These are phyloP conservation scores for Allolobophora icterica DNA, from an alignment of 2,888 invertebrate species.

Conservation along the genomic window DNA sequence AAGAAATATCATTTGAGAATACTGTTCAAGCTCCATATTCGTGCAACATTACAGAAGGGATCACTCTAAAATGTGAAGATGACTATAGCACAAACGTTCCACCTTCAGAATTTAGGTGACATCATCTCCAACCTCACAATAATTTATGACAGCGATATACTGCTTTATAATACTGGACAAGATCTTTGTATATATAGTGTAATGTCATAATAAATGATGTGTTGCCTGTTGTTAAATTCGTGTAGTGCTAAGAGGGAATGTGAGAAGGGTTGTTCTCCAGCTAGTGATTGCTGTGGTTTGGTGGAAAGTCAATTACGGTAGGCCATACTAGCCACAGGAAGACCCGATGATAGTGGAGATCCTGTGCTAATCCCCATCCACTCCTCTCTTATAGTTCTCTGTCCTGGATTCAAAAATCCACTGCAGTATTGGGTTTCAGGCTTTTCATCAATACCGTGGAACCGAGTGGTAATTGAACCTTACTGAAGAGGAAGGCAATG, in stretches of 20 bases:
- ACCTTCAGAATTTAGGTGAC: not conserved
- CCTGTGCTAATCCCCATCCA: not conserved
- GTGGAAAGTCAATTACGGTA: not conserved
- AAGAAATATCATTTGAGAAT: not conserved
- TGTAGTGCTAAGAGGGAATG: not conserved
- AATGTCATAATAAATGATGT: not conserved
- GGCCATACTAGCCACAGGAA: too few relatives aligned
- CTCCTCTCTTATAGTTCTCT: not conserved
- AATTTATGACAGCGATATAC: too few relatives aligned
- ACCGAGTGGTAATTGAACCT: conserved; percentile 9
- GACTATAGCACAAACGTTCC: not conserved
- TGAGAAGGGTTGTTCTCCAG: not conserved
- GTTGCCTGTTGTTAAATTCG: not conserved
- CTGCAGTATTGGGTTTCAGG: not conserved
- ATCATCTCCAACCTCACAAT: too few relatives aligned
- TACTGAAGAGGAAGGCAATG: not conserved
- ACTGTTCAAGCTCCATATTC: not conserved
- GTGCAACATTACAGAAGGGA: not conserved
- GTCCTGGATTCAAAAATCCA: not conserved
- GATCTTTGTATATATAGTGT: not conserved
- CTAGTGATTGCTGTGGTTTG: not conserved
- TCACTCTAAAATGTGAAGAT: not conserved
- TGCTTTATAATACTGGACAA: too few relatives aligned
- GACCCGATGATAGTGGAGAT: not conserved
- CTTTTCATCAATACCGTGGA: not conserved